phyloP scores from a whole-genome alignment of 2,888 invertebrate species.

The Nemotelus nigrinus region DNA sequence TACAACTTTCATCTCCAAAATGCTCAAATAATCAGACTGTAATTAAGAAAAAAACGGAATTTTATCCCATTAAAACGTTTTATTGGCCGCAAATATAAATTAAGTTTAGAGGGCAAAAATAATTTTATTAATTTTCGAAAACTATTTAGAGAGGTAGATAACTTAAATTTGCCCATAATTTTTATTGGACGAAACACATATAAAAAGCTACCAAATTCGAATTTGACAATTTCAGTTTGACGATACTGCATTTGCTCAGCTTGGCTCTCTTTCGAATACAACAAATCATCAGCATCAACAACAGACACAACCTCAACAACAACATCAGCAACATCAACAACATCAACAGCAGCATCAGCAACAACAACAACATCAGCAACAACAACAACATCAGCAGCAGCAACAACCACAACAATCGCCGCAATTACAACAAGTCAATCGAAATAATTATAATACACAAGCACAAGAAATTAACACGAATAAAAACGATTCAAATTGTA shows the following conservation, averaged over 20 bases:
- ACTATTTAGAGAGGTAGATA: too few relatives aligned
- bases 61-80: too few relatives aligned
- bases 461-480: conserved; percentile 32
- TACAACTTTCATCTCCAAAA: too few relatives aligned
- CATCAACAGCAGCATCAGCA: conserved; percentile 55
- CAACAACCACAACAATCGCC: conserved; percentile 54
- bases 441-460: conserved; percentile 33
- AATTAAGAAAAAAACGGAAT: too few relatives aligned
- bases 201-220: too few relatives aligned
- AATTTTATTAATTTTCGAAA: too few relatives aligned
- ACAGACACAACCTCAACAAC: conserved; percentile 47
- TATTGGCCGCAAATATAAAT: too few relatives aligned
- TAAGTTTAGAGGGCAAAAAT: too few relatives aligned
- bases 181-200: too few relatives aligned
- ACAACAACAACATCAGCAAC: conserved; percentile 51
- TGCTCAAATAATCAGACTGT: too few relatives aligned
- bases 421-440: conserved; percentile 33
- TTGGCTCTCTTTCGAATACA: conserved; percentile 47
- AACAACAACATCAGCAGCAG: conserved; percentile 20
- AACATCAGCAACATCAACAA: conserved; percentile 55
- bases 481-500: conserved; percentile 43
- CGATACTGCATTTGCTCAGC: conserved; percentile 50
- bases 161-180: too few relatives aligned
- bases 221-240: conserved; percentile 44
- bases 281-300: conserved; percentile 39